These are phyloP conservation scores for Scolanthus callimorphus DNA, from an alignment of 92 coral and sea anemone genomes.

Conservation along the genomic window DNA sequence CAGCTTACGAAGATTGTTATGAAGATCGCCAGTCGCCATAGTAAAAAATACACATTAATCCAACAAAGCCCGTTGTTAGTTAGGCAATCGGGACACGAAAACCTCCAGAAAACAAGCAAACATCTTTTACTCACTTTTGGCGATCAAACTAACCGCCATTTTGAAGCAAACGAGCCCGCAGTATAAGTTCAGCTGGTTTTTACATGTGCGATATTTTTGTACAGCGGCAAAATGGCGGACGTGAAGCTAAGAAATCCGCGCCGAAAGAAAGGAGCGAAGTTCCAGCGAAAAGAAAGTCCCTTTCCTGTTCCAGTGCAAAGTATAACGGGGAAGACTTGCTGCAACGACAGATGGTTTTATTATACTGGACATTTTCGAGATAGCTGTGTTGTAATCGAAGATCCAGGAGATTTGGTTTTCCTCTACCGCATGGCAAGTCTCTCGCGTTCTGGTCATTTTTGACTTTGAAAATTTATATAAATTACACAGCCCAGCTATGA, in stretches of 20 bases:
- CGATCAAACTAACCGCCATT: conserved; percentile 33
- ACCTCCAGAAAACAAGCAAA: neutral
- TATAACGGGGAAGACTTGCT: conserved; percentile 48
- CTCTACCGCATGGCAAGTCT: conserved; percentile 93
- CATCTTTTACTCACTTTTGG: neutral
- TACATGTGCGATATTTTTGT: conserved; percentile 4
- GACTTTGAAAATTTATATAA: too few species aligned
- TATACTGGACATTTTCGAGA: conserved; percentile 81
- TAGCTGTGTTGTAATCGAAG: conserved; percentile 78
- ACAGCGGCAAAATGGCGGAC: conserved; percentile 84
- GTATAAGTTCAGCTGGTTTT: neutral
- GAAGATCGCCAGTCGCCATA: conserved; percentile 96
- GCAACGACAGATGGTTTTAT: conserved; percentile 76
- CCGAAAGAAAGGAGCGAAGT: conserved; percentile 74
- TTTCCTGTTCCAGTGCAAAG: conserved; percentile 89
- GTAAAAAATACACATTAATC: neutral
- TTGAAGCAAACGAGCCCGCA: conserved; percentile 1
- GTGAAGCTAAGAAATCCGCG: conserved; percentile 57
- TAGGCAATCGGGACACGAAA: neutral
- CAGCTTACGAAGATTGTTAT: conserved; percentile 93
- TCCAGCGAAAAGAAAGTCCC: conserved; percentile 63
- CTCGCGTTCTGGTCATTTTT: too few species aligned
- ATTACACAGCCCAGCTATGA: too few species aligned
- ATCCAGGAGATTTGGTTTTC: conserved; percentile 82
- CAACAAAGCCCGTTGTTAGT: neutral